Base-by-base conservation (phyloP, 2,888 invertebrate genomes). In the Amaurobius ferox region DNA sequence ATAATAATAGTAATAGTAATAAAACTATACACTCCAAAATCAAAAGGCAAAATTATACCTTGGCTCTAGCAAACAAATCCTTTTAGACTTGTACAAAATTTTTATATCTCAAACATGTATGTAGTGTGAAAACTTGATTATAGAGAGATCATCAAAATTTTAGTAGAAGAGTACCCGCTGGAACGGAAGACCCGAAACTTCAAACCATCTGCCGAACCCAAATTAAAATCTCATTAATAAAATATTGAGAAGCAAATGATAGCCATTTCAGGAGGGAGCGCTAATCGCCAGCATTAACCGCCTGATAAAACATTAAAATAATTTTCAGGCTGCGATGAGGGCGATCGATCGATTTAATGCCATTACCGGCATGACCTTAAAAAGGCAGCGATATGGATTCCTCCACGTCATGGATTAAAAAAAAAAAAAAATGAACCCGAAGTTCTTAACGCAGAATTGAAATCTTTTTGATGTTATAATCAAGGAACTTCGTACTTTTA, bases 191-290 rank as follows among this genome's bases (percentile, higher is more conserved):
- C 16, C 9, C 16, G 16, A 44, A 44, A 16, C 2, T 44, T 44
- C 16, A 55, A 55, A n/a, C 23, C 55, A 55, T 55, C 55, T 23
- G 55, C 55, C 11, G 23, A 1, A 5, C 55, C 19, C 66, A 32
- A 66, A 66, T 66, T 66, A 66, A 66, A 66, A 19, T 23, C 66
- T 19, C 66, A 32, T 66, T 66, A 66, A 66, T 66, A 66, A 66
- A 30, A 32, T 32, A 66, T 66, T 32, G 32, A 66, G 32, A 32
- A 30, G 19, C 2, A 64, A 64, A 64, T 30, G 28, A 26, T 28
- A 64, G 64, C 16, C 29, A 64, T 64, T 64, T 64, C 29, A n/a
- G 28, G 66, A 13, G 32, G 66, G 32, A 16, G 66, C 19, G 7
- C 32, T 66, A 66, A 66, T 66, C 66, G 66, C 6, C 66, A 11